These are phyloP conservation scores for Dysmachus trigonus DNA, from an alignment of 2,888 invertebrate species.

Conservation along the genomic window DNA sequence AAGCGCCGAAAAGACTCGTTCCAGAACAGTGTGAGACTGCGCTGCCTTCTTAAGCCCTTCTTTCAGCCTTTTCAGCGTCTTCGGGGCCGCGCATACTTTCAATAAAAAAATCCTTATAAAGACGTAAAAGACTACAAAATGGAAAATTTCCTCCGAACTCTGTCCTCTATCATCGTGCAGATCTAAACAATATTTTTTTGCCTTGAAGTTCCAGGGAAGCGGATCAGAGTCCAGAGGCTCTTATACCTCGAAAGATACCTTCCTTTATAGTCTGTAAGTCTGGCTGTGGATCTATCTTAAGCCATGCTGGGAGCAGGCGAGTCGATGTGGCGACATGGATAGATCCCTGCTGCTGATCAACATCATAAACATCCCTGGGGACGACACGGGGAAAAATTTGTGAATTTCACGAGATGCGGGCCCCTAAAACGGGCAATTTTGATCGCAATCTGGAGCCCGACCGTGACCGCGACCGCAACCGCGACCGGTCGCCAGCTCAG, in stretches of 20 bases:
- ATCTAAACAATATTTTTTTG: constrained; percentile 9
- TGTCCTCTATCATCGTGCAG: constrained; percentile 19
- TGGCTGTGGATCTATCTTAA: background rate
- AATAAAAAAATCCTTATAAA: constrained; percentile 34
- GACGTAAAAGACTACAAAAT: constrained; percentile 35
- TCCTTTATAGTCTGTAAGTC: background rate
- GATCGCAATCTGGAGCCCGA: constrained; percentile 34
- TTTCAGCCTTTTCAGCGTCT: background rate
- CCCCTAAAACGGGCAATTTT: constrained; percentile 37
- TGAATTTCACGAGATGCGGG: constrained; percentile 31
- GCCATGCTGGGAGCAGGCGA: constrained; percentile 6
- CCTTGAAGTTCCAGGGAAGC: constrained; percentile 19
- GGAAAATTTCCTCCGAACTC: constrained; percentile 30
- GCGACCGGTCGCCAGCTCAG: constrained; percentile 10
- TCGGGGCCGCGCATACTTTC: background rate
- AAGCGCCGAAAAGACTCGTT: constrained; percentile 2
- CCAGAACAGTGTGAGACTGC: background rate
- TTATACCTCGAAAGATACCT: background rate
- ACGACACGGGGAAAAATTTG: background rate
- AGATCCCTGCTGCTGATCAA: constrained; percentile 4
- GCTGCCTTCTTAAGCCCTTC: background rate
- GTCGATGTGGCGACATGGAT: constrained; percentile 2
- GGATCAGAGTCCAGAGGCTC: background rate
- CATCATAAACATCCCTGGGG: background rate
- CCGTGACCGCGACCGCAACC: too few species aligned